Evolutionary conservation across 1,140 invertebrate genomes (phyloP).

Genomic region (Leptestheria dahalacensis): DNA sequence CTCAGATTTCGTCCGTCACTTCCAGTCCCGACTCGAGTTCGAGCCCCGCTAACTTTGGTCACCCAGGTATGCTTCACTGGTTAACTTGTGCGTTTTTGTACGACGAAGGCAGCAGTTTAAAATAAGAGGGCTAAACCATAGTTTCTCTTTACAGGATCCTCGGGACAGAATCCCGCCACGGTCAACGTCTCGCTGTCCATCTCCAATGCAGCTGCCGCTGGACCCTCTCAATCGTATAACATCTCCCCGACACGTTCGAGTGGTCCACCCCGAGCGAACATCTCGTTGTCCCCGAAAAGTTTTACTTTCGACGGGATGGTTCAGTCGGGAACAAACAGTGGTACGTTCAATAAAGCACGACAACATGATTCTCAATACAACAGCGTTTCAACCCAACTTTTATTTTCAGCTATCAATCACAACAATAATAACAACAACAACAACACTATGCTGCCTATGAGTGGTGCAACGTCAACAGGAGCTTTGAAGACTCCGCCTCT

Average conservation of each 20-base stretch:
- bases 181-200: not conserved
- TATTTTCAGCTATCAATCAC: no score
- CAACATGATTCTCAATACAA: no score
- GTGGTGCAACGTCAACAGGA: not conserved
- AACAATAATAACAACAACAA: not conserved
- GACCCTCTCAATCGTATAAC: not conserved
- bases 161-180: not conserved
- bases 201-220: not conserved
- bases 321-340: not conserved
- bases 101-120: not conserved
- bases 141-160: not conserved
- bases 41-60: conserved; percentile 5
- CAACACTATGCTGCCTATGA: not conserved
- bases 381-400: no score
- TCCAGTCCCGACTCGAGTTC: conserved; percentile 80
- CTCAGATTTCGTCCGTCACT: conserved; percentile 79
- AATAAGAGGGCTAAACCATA: not conserved
- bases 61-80: not conserved
- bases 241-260: not conserved
- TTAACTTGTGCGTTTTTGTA: no score
- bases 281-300: conserved; percentile 38
- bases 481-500: conserved; percentile 44
- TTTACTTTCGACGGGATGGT: conserved; percentile 32
- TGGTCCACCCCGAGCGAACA: not conserved
- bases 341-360: not conserved